These are phyloP conservation scores for Psittacula echo DNA, from an alignment of 2,797 vertebrate species.

Conservation along the genomic window DNA sequence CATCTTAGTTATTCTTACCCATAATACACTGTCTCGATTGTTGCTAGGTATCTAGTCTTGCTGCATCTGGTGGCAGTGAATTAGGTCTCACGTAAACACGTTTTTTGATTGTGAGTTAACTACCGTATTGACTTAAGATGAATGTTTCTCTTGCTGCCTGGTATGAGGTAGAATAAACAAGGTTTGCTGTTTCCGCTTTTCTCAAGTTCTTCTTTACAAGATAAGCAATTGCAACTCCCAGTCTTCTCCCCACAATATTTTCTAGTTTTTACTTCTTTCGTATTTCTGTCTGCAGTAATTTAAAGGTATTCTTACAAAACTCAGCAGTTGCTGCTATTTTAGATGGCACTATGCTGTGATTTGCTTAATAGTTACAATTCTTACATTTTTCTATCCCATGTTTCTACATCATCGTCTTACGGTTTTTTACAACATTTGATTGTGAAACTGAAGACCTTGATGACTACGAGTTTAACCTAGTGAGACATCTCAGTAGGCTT, in stretches of 20 bases:
- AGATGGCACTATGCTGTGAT: neutral
- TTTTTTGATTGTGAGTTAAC: neutral
- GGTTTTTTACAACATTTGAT: neutral
- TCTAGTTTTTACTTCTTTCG: neutral
- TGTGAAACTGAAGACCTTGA: neutral
- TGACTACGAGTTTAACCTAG: neutral
- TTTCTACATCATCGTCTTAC: neutral
- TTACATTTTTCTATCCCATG: neutral
- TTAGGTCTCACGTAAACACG: neutral
- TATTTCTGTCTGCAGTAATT: neutral
- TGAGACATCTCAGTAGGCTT: neutral
- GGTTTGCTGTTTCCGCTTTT: neutral
- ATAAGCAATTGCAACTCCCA: neutral
- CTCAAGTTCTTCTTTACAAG: neutral
- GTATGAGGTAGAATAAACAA: neutral
- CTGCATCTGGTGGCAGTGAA: neutral
- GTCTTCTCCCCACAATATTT: rapidly evolving
- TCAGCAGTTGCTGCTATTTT: neutral
- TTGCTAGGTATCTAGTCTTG: neutral
- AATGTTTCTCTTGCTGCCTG: neutral
- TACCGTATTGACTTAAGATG: neutral
- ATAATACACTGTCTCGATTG: rapidly evolving
- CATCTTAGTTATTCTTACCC: neutral
- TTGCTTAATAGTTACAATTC: neutral
- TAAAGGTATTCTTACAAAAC: neutral